These are phyloP conservation scores for Pseudomyrmex pallidus DNA, from an alignment of 1,140 invertebrate species.

Conservation along the genomic window DNA sequence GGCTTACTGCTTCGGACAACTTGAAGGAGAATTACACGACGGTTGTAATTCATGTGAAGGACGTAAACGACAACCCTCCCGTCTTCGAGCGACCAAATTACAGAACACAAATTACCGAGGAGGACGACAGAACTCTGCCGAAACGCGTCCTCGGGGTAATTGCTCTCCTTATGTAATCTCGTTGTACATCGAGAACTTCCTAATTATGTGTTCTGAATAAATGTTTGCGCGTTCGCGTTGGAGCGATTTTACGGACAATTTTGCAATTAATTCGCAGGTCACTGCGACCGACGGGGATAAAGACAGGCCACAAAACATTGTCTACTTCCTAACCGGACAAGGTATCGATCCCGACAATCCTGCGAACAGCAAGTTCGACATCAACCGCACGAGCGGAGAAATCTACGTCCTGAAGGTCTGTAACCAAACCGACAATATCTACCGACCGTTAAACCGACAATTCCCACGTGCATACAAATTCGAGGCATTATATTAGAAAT, in stretches of 20 bases:
- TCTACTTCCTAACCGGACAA: conserved; percentile 98
- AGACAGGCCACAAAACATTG: conserved; percentile 96
- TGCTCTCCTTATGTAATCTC: conserved; percentile 5
- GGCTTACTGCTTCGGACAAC: conserved; percentile 97
- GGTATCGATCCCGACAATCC: conserved; percentile 98
- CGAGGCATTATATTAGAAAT: neutral
- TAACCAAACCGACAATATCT: conserved; percentile 9
- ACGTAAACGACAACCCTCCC: conserved; percentile 96
- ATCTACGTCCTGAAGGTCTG: conserved; percentile 96
- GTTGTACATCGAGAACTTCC: conserved; percentile 8
- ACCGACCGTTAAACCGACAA: neutral
- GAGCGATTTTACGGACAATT: neutral
- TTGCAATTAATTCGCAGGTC: conserved; percentile 88
- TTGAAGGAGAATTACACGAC: conserved; percentile 98
- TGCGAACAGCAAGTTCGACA: conserved; percentile 97
- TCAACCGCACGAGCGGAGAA: conserved; percentile 96
- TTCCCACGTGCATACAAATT: neutral
- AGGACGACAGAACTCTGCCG: conserved; percentile 96
- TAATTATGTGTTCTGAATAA: conserved; percentile 1
- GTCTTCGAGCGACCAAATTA: conserved; percentile 97
- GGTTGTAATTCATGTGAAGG: conserved; percentile 97
- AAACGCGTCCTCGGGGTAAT: conserved; percentile 96
- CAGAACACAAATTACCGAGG: conserved; percentile 97
- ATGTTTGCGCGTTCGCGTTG: neutral
- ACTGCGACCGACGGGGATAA: conserved; percentile 98